These are phyloP conservation scores for Drosophila austrosaltans DNA, from an alignment of 2,888 invertebrate species.

Conservation along the genomic window DNA sequence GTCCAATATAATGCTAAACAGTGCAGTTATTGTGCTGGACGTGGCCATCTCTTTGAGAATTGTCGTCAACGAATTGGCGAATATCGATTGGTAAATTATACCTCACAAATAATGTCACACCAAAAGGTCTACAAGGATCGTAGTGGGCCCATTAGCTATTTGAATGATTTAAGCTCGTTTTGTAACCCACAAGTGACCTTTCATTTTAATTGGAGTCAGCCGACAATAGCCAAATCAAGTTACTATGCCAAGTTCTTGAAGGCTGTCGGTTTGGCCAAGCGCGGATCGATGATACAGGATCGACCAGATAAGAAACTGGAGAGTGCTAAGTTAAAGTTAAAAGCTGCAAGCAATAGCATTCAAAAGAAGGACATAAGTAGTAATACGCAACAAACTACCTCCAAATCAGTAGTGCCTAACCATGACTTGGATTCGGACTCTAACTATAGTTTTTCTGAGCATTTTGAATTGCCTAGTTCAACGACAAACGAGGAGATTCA, in stretches of 20 bases:
- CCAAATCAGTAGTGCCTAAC: conserved; percentile 5
- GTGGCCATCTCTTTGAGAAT: conserved; percentile 84
- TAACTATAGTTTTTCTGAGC: conserved; percentile 83
- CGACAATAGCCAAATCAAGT: conserved; percentile 43
- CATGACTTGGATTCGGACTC: conserved; percentile 81
- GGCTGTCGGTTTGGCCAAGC: conserved; percentile 68
- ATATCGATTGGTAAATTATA: conserved; percentile 62
- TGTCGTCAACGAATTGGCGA: conserved; percentile 80
- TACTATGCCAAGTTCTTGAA: conserved; percentile 81
- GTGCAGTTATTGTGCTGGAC: conserved; percentile 86
- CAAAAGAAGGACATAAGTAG: conserved; percentile 47
- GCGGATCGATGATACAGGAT: background rate
- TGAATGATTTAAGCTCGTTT: conserved; percentile 50
- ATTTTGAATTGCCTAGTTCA: conserved; percentile 72
- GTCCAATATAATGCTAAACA: conserved; percentile 81
- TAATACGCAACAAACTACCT: conserved; percentile 29
- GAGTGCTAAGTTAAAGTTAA: conserved; percentile 2
- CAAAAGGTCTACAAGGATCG: conserved; percentile 80
- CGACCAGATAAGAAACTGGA: conserved; percentile 6
- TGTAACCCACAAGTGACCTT: conserved; percentile 66
- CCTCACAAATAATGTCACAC: conserved; percentile 78
- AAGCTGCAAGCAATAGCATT: conserved; percentile 5
- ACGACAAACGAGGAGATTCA: conserved; percentile 32
- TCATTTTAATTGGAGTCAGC: conserved; percentile 65
- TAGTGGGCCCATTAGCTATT: conserved; percentile 27